Evolutionary conservation across 2,113 vertebrate species (phyloP).

Genomic region (Siniperca chuatsi): DNA sequence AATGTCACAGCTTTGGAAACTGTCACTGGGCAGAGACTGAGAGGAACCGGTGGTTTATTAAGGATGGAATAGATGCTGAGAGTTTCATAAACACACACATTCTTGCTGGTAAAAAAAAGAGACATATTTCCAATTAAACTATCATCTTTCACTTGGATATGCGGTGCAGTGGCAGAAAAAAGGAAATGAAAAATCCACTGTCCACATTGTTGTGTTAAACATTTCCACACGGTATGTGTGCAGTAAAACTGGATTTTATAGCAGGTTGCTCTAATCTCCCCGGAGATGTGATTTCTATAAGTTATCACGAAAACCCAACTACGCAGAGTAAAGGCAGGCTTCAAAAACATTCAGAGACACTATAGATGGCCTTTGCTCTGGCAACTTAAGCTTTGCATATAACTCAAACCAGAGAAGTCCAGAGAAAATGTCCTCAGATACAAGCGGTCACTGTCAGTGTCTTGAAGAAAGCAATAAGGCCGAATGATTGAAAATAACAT

Average conservation of each 20-base stretch:
- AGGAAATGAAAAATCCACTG: slow-evolving; percentile 24
- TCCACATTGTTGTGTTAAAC: slow-evolving; percentile 5
- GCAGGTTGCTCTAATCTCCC: neutral
- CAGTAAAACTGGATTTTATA: neutral
- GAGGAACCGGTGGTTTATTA: slow-evolving; percentile 61
- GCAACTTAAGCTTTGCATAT: neutral
- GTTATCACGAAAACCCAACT: slow-evolving; percentile 1
- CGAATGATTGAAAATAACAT: slow-evolving; percentile 67
- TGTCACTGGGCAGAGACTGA: slow-evolving; percentile 68
- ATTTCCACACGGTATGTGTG: neutral
- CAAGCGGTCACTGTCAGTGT: slow-evolving; percentile 14
- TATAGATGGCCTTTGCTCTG: slow-evolving; percentile 28
- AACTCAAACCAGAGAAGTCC: neutral
- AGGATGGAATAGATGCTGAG: slow-evolving; percentile 23
- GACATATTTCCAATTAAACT: slow-evolving; percentile 53
- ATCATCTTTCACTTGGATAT: slow-evolving; percentile 31
- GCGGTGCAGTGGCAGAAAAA: neutral
- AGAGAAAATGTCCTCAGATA: neutral
- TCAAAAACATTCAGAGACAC: neutral
- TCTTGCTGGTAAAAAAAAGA: neutral
- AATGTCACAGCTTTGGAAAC: slow-evolving; percentile 78
- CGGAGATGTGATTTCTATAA: neutral
- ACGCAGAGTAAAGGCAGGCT: neutral
- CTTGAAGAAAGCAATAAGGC: slow-evolving; percentile 60
- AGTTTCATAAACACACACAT: slow-evolving; percentile 52